Evolutionary conservation across 1,140 invertebrate species (phyloP), one percentile per base, ranked within the genome.

Genomic region (Pygmarrhopalites habei): DNA sequence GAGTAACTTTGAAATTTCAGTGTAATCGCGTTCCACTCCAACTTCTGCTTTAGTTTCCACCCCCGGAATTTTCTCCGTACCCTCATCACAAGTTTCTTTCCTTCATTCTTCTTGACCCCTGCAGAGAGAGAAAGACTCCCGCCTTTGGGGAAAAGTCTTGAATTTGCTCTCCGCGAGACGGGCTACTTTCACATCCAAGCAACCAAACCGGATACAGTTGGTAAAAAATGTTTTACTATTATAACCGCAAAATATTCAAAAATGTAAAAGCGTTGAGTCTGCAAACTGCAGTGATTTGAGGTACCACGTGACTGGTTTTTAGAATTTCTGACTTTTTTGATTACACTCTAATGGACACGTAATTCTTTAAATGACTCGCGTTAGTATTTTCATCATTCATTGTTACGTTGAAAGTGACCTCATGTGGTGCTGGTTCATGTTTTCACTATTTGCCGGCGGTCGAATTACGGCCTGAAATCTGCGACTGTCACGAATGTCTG

Each of bases 171-270:
- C 17, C 35, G 35, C 10, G 35, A 39, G 35, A 39, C 35, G 67
- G 35, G 35, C 7, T 39, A 39, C 17, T 39, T 39, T 77, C 71
- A 78, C 58, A 68, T 82, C 21, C 81, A 82, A 69, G 71, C 75
- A 32, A 47, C 59, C 17, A 61, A 61, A 25, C 59, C 59, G 3
- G 59, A 61, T 43, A 61, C 59, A 1, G 28, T 61, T 43, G 59
- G 58, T 60, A 49, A 32, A 21, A 1, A 28, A 17, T 79, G 81
- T 10, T 87, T 89, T 90, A 1, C 78, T 82, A 1, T 88, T 86
- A n/a, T n/a, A n/a, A n/a, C n/a, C n/a, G n/a, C n/a, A n/a, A n/a
- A n/a, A n/a, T n/a, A n/a, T n/a, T n/a, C n/a, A n/a, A n/a, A n/a
- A n/a, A n/a, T 12, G 19, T 0, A 10, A 17, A 39, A 17, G 35